Conservation (phyloP, 2,888 invertebrate species). For the Mystacides longicornis region DNA sequence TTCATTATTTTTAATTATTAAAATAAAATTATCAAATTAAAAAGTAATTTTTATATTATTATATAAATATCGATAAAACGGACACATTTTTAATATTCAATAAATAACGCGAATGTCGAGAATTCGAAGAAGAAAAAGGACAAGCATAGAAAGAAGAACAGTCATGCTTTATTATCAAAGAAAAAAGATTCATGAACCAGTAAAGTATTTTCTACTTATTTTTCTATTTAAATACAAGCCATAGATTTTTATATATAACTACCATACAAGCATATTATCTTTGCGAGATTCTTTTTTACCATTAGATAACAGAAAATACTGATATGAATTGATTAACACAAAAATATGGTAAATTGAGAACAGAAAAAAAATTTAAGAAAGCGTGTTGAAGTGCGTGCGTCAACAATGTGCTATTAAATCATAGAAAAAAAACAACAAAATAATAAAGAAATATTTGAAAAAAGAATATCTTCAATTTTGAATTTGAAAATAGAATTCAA, state of each 20-base stretch:
- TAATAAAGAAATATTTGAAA: not conserved
- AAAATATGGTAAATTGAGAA: too few species aligned
- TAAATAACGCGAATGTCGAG: too few species aligned
- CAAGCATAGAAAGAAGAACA: not conserved
- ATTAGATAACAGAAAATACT: too few species aligned
- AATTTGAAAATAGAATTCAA: too few species aligned
- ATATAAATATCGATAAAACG: not conserved
- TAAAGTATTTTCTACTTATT: too few species aligned
- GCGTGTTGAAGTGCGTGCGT: not conserved
- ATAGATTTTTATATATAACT: too few species aligned
- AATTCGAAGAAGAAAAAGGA: not conserved
- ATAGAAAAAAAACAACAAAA: not conserved
- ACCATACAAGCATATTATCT: too few species aligned
- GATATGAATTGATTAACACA: too few species aligned
- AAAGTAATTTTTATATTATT: not conserved
- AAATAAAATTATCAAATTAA: not conserved
- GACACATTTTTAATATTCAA: not conserved
- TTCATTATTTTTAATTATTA: not conserved
- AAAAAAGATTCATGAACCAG: too few species aligned
- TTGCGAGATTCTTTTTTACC: too few species aligned
- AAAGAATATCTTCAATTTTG: not conserved
- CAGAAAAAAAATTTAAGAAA: not conserved
- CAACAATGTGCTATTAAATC: not conserved
- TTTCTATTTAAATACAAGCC: too few species aligned
- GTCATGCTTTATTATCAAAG: not conserved